These are phyloP conservation scores for Nasonia vitripennis DNA, from an alignment of 1,140 invertebrate species.

Conservation along the genomic window DNA sequence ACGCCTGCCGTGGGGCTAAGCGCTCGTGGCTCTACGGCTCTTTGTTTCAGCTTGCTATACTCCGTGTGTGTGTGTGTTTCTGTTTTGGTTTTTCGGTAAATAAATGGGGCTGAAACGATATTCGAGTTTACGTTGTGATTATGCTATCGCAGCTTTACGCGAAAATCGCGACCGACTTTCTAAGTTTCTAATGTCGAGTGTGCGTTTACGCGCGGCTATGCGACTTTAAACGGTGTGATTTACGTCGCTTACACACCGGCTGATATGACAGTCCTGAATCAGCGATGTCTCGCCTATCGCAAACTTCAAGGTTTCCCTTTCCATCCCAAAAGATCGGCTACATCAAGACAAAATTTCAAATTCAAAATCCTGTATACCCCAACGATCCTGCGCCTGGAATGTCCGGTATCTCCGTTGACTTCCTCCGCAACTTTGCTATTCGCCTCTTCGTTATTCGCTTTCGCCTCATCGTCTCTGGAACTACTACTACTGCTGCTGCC, in stretches of 20 bases:
- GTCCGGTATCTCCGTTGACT: not conserved
- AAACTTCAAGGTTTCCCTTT: not conserved
- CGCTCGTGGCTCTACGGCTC: not conserved
- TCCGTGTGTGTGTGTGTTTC: not conserved
- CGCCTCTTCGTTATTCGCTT: not conserved
- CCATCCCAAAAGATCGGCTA: no score
- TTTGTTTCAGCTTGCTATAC: not conserved
- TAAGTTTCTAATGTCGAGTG: not conserved
- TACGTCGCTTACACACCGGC: no score
- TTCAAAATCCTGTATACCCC: constrained; percentile 22
- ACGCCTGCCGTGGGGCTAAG: not conserved
- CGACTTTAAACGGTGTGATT: not conserved
- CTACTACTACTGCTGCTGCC: not conserved
- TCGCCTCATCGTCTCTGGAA: not conserved
- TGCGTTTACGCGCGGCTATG: not conserved
- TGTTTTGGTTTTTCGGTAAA: no score
- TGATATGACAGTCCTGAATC: no score
- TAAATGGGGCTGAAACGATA: no score
- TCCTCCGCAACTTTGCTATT: not conserved
- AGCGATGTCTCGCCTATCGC: not conserved
- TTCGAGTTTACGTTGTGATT: not conserved
- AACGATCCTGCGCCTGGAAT: constrained; percentile 19
- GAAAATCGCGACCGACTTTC: not conserved
- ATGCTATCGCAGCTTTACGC: no score
- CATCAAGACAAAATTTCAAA: not conserved